Conservation (phyloP, 2,113 vertebrate species). For the Ammodramus savannarum region DNA sequence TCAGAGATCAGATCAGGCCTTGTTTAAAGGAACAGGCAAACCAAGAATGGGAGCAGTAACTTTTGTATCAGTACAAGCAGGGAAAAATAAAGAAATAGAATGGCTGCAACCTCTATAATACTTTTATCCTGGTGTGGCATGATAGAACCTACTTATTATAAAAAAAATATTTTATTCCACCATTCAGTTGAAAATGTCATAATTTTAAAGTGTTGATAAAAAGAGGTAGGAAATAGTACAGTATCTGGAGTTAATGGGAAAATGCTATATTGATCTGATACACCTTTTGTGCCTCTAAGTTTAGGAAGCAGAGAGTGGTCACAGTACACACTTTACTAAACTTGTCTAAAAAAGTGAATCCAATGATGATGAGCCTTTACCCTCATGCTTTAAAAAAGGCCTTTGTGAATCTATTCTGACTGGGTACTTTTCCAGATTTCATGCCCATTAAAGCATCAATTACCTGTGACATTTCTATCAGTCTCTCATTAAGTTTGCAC, state of each 20-base stretch:
- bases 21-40: neutral
- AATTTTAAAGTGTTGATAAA: neutral
- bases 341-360: neutral
- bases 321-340: neutral
- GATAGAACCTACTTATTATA: neutral
- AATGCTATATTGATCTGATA: neutral
- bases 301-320: neutral
- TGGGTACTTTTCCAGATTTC: slow-evolving; percentile 39
- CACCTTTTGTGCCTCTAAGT: neutral
- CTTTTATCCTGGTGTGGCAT: neutral
- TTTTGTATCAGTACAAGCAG: neutral
- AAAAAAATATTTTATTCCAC: neutral
- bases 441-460: slow-evolving; percentile 62
- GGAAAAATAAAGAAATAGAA: neutral
- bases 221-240: neutral
- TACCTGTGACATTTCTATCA: slow-evolving; percentile 67
- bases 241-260: neutral
- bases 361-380: neutral
- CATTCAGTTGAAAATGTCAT: neutral
- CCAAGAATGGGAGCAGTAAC: neutral
- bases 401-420: neutral
- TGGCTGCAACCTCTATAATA: neutral
- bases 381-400: neutral
- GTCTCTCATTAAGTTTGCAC: slow-evolving; percentile 60
- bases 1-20: neutral